Evolutionary conservation across 2,113 vertebrate species (phyloP).

Genomic region (Grus americana): DNA sequence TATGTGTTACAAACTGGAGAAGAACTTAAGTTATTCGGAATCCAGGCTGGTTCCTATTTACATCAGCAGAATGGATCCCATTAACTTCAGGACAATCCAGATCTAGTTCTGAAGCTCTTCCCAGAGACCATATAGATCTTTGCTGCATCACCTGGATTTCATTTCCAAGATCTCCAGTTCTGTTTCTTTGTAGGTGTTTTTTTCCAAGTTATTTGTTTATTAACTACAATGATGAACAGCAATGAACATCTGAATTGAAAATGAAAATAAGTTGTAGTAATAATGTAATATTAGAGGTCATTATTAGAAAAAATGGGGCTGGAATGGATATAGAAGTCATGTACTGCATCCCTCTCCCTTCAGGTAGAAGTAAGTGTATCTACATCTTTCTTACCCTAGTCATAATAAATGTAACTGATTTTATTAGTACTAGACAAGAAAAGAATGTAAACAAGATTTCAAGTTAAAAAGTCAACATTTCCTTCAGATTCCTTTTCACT

Average conservation of each 20-base stretch:
- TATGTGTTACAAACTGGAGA: background rate
- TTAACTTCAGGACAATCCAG: background rate
- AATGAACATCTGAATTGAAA: background rate
- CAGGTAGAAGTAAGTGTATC: background rate
- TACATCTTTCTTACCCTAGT: background rate
- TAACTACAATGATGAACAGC: background rate
- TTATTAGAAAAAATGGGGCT: background rate
- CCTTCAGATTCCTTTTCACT: background rate
- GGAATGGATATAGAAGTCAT: background rate
- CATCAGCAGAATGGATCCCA: background rate
- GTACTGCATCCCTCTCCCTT: background rate
- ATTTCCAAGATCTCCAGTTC: background rate
- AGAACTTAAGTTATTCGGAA: background rate
- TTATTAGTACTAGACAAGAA: background rate
- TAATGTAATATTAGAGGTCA: background rate
- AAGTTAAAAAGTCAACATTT: background rate
- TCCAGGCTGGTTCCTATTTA: background rate
- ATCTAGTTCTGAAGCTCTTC: background rate
- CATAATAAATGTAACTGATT: background rate
- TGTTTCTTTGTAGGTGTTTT: background rate
- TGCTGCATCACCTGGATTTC: background rate
- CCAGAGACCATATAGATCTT: background rate
- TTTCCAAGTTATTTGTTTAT: background rate
- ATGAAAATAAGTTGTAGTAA: background rate
- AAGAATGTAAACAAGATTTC: background rate